phyloP scores from a whole-genome alignment of 2,888 invertebrate genomes.

The Leucophenga montana region DNA sequence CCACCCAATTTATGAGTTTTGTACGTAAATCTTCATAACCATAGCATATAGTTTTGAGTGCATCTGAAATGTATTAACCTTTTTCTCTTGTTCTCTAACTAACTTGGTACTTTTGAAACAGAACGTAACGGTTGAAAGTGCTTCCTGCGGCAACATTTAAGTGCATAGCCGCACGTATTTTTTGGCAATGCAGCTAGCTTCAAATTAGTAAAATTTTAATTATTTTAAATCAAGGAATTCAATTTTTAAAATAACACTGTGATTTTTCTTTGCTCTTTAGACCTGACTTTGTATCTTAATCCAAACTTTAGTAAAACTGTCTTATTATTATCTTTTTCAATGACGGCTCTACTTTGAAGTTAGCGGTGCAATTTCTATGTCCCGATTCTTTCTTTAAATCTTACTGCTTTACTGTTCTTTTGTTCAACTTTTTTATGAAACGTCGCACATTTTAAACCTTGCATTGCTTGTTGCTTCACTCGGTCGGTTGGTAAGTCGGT shows the following conservation, averaged over 20 bases:
- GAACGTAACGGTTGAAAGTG: too few species aligned
- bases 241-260: not conserved
- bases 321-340: constrained; percentile 19
- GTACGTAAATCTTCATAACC: too few species aligned
- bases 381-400: constrained; percentile 25
- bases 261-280: not conserved
- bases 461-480: constrained; percentile 43
- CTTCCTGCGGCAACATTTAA: too few species aligned
- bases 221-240: too few species aligned
- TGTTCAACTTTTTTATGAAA: constrained; percentile 37
- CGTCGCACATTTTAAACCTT: constrained; percentile 43
- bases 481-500: constrained; percentile 44
- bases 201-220: too few species aligned
- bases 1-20: too few species aligned
- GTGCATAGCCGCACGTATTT: too few species aligned
- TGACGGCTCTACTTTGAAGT: constrained; percentile 56
- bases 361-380: constrained; percentile 31
- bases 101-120: too few species aligned
- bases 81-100: too few species aligned
- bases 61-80: too few species aligned
- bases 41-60: too few species aligned
- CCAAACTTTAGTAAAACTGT: not conserved
- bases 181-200: too few species aligned
- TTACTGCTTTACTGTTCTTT: constrained; percentile 24
- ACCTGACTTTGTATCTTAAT: not conserved